phyloP scores from a whole-genome alignment of 2,888 invertebrate genomes.

The Phlogophora meticulosa region DNA sequence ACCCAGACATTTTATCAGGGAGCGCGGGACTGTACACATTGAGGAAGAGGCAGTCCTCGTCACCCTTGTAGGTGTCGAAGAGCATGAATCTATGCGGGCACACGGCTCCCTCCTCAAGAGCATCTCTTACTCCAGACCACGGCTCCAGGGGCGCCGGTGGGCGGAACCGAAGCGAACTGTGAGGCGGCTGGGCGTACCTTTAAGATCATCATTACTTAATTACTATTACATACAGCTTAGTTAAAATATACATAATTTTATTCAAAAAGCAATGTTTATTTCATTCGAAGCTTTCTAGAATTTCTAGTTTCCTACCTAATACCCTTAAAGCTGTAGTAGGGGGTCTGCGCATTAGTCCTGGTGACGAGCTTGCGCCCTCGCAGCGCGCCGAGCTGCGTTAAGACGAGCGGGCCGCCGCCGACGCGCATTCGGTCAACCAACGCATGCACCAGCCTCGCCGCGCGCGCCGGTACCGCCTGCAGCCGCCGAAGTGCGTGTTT shows the following conservation, averaged over 20 bases:
- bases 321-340: slow-evolving; percentile 89
- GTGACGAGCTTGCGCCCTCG: slow-evolving; percentile 85
- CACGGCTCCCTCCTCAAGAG: slow-evolving; percentile 93
- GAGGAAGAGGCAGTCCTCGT: slow-evolving; percentile 93
- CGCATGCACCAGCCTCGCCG: slow-evolving; percentile 87
- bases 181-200: slow-evolving; percentile 88
- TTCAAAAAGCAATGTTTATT: no score
- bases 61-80: slow-evolving; percentile 92
- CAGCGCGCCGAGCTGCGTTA: slow-evolving; percentile 82
- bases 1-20: slow-evolving; percentile 87
- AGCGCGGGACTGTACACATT: slow-evolving; percentile 93
- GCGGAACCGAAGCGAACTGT: slow-evolving; percentile 88
- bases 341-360: slow-evolving; percentile 82
- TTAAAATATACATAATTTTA: no score
- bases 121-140: slow-evolving; percentile 93
- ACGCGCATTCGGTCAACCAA: slow-evolving; percentile 89
- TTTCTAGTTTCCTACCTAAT: slow-evolving; percentile 78
- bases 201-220: slow-evolving; percentile 7
- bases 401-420: slow-evolving; percentile 87
- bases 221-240: neutral
- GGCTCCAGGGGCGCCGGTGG: slow-evolving; percentile 91
- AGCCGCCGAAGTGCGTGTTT: slow-evolving; percentile 87
- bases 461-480: slow-evolving; percentile 87
- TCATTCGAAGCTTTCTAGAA: neutral
- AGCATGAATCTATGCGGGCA: slow-evolving; percentile 93